Evolutionary conservation across 2,888 invertebrate genomes (phyloP), one percentile per base, ranked within the genome.

Genomic region (Zaprionus bogoriensis): DNA sequence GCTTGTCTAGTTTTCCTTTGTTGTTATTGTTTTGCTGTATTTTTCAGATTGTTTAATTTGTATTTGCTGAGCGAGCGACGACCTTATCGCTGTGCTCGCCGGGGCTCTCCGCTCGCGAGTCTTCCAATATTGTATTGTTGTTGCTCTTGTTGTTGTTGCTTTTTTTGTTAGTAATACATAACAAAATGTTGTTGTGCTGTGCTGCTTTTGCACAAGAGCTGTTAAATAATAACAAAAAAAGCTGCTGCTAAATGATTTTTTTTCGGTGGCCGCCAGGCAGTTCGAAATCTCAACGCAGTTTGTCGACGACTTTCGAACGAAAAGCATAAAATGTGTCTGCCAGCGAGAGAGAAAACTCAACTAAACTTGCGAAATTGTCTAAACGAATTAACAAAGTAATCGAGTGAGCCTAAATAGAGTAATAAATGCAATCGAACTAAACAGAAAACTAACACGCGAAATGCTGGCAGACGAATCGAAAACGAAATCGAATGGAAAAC

Each of bases 281-380:
- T 61, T 57, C 61, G 65, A 74, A 79, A 70, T 74, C 71, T 71
- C 62, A 67, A 42, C 69, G 67, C 87, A 88, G 89, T 88, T 89
- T 86, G 78, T 83, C 87, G 89, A 77, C 86, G 75, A 87, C 88
- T 88, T 88, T 89, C 88, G 88, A 89, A 84, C 74, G 74, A 78
- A 79, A 78, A 79, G 84, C 79, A 80, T 74, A 81, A 73, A 74
- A 79, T 82, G 85, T 75, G 65, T 66, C 54, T 73, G 66, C 76
- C 63, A 45, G 59, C 67, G 48, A 71, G 59, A 70, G 67, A 27
- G 46, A n/a, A n/a, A n/a, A 52, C 46, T 23, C 42, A 50, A 73
- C 58, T 45, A 45, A 71, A 60, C 27, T 23, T 51, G n/a, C 57
- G 48, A 63, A 81, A 74, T 67, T 51, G 63, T 61, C 25, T 54